Evolutionary conservation across 2,797 vertebrate species (phyloP).

Genomic region (Microcaecilia unicolor): DNA sequence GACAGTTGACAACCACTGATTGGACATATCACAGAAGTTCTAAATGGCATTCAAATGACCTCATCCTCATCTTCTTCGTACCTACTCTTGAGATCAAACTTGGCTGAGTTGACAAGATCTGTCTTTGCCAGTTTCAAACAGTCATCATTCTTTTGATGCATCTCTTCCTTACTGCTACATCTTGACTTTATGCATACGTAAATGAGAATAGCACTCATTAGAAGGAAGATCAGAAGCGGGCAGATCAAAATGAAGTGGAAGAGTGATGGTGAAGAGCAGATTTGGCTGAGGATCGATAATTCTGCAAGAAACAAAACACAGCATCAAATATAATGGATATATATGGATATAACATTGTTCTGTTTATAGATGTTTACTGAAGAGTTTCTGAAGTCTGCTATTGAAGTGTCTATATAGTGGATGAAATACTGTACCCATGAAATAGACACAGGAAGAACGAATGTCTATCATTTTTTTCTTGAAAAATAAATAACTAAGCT

Average conservation of each 20-base stretch:
- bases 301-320: slow-evolving; percentile 13
- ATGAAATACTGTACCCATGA: not conserved
- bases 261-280: slow-evolving; percentile 35
- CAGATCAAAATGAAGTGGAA: slow-evolving; percentile 35
- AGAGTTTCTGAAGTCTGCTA: not conserved
- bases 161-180: not conserved
- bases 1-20: too few relatives aligned
- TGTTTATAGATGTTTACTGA: not conserved
- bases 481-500: not conserved
- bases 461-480: not conserved
- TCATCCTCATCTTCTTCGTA: too few relatives aligned
- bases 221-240: slow-evolving; percentile 21
- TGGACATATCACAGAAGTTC: too few relatives aligned
- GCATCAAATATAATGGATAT: not conserved
- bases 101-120: too few relatives aligned
- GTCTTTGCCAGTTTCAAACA: slow-evolving; percentile 15
- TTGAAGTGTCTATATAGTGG: not conserved
- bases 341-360: too few relatives aligned
- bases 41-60: too few relatives aligned
- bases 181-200: slow-evolving; percentile 11
- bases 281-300: slow-evolving; percentile 23
- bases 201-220: slow-evolving; percentile 12
- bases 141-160: not conserved
- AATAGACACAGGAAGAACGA: not conserved
- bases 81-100: too few relatives aligned